Percentiles rank a stretch among this genome's conserved stretches.
Evolutionary conservation across 2,888 invertebrate species (phyloP).

Genomic region (Tridacna gigas): DNA sequence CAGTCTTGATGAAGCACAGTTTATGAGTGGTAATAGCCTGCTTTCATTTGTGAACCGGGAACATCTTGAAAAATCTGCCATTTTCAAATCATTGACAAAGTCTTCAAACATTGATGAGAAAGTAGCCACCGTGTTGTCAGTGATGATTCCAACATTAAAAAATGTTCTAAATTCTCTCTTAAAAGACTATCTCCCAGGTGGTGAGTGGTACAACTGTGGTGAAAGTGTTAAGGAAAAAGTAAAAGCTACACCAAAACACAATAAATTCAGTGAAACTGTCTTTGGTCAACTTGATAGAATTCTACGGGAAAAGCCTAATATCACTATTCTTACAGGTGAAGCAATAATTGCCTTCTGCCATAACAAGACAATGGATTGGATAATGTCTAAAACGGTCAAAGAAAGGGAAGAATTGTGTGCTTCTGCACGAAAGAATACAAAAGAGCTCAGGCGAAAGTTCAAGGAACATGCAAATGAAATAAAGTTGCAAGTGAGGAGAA

Average conservation of each 20-base stretch:
- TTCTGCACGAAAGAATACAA: conserved; percentile 40
- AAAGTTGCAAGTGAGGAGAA: conserved; percentile 35
- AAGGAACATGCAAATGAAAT: conserved; percentile 46
- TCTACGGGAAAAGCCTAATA: conserved; percentile 43
- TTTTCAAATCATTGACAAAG: conserved; percentile 15
- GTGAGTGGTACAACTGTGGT: conserved; percentile 20
- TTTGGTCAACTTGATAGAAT: conserved; percentile 43
- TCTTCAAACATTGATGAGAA: conserved; percentile 4
- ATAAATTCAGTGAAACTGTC: conserved; percentile 39
- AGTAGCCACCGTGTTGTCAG: neutral
- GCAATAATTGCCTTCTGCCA: conserved; percentile 45
- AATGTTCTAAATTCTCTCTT: conserved; percentile 17
- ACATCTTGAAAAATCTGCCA: neutral
- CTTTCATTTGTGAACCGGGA: conserved; percentile 11
- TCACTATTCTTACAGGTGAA: conserved; percentile 28
- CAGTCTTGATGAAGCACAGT: neutral
- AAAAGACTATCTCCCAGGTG: conserved; percentile 33
- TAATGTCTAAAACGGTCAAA: neutral
- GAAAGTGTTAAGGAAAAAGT: conserved; percentile 13
- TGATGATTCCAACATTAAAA: conserved; percentile 28
- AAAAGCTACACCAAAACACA: conserved; percentile 20
- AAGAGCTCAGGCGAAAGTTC: conserved; percentile 28
- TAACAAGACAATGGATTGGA: conserved; percentile 47
- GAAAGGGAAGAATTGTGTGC: conserved; percentile 12
- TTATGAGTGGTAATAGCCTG: conserved; percentile 10